Base-by-base conservation (phyloP, 2,797 vertebrate species). In the Chromis chromis region DNA sequence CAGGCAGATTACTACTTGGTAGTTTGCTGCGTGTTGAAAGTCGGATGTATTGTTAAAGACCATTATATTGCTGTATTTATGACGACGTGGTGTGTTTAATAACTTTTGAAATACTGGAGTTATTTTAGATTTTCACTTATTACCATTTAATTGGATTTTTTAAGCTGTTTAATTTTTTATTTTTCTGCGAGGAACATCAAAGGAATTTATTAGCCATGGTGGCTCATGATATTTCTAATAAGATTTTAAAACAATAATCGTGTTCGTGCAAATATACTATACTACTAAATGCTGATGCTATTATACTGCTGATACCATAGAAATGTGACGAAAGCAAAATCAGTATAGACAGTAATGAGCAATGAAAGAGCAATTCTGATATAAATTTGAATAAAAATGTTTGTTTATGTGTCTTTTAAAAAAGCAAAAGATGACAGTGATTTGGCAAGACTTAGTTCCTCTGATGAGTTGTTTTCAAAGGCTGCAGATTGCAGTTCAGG, bases 401-500 rank as follows among this genome's bases (percentile, higher is more conserved):
- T 11, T 12, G 10, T 11, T 36, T 3, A 36, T 36, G 33, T 36
- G 33, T 36, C 33, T 36, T 31, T 36, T 31, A 31, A 36, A 36
- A 36, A 11, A 36, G 33, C 33, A 36, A 36, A 36, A 3, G 33
- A 36, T 12, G 33, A 31, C 28, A 5, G 28, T 31, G 28, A 31
- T 31, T 31, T 36, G 8, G 33, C 33, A 31, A 31, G 31, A 2
- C 10, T 11, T 36, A 36, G 9, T 11, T 17, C 14, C 40, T n/a
- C 27, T n/a, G 53, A 31, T 55, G 0, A 17, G 40, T 3, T 36
- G 6, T 46, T 53, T 48, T 24, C 24, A 25, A n/a, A 28, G 2
- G 7, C 62, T 22, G 22, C 42, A 78, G 28, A 49, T 48, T 53
- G 61, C 60, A 62, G 39, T 62, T 25, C 0, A 46, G 25, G 4